Evolutionary conservation across 2,113 vertebrate genomes (phyloP).

Genomic region (Chinchilla lanigera): DNA sequence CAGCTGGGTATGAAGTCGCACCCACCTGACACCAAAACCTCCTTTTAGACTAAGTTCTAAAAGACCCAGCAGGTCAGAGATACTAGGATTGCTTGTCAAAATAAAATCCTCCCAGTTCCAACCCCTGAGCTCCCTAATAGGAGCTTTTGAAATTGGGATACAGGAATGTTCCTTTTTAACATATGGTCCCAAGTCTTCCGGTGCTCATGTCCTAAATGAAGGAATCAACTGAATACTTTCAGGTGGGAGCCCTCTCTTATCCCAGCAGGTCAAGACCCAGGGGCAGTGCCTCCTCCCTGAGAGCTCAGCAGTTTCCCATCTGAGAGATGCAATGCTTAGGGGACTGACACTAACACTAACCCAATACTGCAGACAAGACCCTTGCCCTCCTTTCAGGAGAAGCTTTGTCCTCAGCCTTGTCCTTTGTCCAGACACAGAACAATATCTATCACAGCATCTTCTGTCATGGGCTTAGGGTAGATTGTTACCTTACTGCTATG

Average conservation of each 20-base stretch:
- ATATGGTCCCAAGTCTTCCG: too few species aligned
- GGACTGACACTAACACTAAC: too few species aligned
- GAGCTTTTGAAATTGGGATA: not conserved
- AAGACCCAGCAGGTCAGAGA: not conserved
- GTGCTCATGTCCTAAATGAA: not conserved
- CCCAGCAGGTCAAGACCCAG: too few species aligned
- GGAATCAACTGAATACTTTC: not conserved
- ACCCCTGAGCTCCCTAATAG: not conserved
- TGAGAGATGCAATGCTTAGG: not conserved
- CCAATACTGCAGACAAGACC: fast-evolving
- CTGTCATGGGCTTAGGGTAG: fast-evolving
- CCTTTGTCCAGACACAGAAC: not conserved
- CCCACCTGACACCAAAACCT: not conserved
- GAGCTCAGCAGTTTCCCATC: not conserved
- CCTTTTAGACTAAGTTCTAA: not conserved
- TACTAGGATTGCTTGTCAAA: not conserved
- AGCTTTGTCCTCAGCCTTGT: not conserved
- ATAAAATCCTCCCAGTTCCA: not conserved
- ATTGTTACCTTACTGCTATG: not conserved
- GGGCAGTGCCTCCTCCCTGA: not conserved
- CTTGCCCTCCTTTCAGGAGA: too few species aligned
- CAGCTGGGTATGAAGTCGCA: not conserved
- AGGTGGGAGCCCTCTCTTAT: not conserved
- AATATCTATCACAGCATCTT: not conserved
- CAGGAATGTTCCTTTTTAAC: not conserved